Base-by-base conservation (phyloP, 1,140 invertebrate genomes). In the Pentalonia nigronervosa region DNA sequence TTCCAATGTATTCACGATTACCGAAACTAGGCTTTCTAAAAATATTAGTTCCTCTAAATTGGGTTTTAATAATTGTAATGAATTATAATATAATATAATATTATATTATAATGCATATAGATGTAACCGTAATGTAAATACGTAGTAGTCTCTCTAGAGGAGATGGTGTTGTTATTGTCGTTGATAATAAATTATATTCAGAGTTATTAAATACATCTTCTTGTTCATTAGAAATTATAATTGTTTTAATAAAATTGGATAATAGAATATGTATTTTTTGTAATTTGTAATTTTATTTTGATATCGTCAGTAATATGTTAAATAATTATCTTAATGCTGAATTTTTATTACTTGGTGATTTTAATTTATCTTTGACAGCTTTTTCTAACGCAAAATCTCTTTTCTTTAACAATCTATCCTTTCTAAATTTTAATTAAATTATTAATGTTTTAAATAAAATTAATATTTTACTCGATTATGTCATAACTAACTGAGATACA, bases 381-480 rank as follows among this genome's bases (percentile, higher is more conserved):
- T 89, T 36, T 20, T 36, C 9, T 53, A 89, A 53, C 87, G 11
- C n/a, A 50, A 89, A 88, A 20, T 53, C 48, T 20, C 0, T 34
- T 89, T 89, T 53, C 48, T 89, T 89, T 2, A 89, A 89, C n/a
- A 89, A 89, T 34, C 34, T 50, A 7, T 89, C 48, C 0, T 89
- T 30, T 89, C 4, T 89, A 89, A 89, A 89, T 53, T 89, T 53
- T 53, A 89, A 89, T 34, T n/a, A 50, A 89, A 89, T 89, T 53
- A 89, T 50, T 88, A 17, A 53, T 89, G 48, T 53, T 53, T 53
- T 89, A 2, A 89, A 89, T 89, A 89, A n/a, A 34, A 89, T 53
- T 89, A 89, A 34, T 53, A 89, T 34, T 88, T n/a, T 88, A 6
- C 86, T 88, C 47, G 86, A 88, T 88, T 88, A 88, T 88, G 47